A percentile compares a stretch with the other conserved stretches of the same genome.
These are phyloP conservation scores for Phyllostomus hastatus DNA, from an alignment of 2,113 vertebrate species.

Conservation along the genomic window DNA sequence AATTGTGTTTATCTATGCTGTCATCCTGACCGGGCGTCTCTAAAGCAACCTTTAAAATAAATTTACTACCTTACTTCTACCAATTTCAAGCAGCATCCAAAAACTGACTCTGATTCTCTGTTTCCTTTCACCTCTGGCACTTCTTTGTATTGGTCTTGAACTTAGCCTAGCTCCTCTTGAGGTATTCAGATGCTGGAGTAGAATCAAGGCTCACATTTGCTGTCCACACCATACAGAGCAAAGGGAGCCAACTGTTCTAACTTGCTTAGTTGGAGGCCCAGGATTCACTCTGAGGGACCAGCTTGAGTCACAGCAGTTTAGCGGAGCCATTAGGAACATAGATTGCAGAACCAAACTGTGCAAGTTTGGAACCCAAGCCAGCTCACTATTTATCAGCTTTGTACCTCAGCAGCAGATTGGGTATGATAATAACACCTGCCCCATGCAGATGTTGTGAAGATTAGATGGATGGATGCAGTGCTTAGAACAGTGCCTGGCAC, in stretches of 20 bases:
- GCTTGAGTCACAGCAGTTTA: background rate
- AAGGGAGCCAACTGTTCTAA: background rate
- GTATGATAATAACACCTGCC: background rate
- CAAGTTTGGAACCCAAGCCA: background rate
- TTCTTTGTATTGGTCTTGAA: background rate
- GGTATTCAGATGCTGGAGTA: background rate
- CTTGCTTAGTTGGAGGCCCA: background rate
- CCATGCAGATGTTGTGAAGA: background rate
- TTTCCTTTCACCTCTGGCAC: background rate
- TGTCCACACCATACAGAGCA: background rate
- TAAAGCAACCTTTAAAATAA: background rate
- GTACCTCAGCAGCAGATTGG: background rate
- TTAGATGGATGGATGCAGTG: background rate
- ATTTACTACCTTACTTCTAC: background rate
- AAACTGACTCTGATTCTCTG: background rate
- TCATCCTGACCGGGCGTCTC: too few relatives aligned
- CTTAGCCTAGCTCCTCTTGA: background rate
- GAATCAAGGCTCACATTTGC: conserved; percentile 16
- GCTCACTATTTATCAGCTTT: background rate
- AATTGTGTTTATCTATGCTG: too few relatives aligned
- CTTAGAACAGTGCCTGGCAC: background rate
- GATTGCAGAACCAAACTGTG: background rate
- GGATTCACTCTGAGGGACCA: background rate
- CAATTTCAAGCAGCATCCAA: background rate
- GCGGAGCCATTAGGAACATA: background rate